Evolutionary conservation across 23 tunicate genomes (phyloP).

Genomic region (Trididemnum clinides): DNA sequence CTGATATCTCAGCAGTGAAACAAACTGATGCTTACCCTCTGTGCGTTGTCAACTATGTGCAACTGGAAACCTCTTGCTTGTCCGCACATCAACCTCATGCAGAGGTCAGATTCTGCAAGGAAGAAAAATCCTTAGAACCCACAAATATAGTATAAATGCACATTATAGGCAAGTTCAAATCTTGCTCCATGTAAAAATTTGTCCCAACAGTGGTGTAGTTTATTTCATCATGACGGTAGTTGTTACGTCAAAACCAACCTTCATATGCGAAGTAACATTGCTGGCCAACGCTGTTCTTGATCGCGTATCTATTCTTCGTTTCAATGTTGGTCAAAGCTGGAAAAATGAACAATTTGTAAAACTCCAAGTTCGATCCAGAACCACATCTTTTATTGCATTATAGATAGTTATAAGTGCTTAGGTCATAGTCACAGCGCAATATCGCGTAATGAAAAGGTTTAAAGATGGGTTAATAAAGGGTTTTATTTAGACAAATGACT

Average conservation of each 20-base stretch:
- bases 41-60: conserved; percentile 81
- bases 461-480: no score
- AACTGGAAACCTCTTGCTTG: conserved; percentile 60
- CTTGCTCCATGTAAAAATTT: neutral
- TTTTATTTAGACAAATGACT: no score
- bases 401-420: no score
- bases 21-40: conserved; percentile 45
- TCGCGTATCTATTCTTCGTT: conserved; percentile 64
- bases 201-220: neutral
- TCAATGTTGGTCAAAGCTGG: conserved; percentile 73
- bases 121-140: neutral
- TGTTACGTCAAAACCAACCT: conserved; percentile 50
- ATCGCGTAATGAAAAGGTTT: no score
- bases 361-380: no score
- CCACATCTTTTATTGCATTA: no score
- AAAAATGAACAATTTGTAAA: neutral
- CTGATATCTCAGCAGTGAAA: no score
- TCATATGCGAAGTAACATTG: conserved; percentile 89
- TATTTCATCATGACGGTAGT: no score
- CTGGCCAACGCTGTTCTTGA: conserved; percentile 84
- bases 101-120: conserved; percentile 72
- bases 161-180: no score
- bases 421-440: no score
- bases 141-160: no score
- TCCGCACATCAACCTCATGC: conserved; percentile 82